Evolutionary conservation across 1,140 invertebrate species (phyloP), one percentile per base, ranked within the genome.

Genomic region (Gryon sp.): DNA sequence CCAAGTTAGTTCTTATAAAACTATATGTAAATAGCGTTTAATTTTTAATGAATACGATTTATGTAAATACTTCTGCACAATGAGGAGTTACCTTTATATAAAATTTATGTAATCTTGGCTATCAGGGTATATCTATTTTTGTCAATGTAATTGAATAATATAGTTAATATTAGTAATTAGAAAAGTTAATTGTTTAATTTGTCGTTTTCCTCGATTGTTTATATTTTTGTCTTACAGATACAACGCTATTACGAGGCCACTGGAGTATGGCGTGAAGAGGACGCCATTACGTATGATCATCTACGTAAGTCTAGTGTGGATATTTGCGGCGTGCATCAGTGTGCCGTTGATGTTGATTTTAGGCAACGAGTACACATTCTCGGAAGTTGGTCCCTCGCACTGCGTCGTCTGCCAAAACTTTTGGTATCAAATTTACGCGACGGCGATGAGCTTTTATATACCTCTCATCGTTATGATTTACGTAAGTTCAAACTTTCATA

Each of bases 371-470:
- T 93, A 96, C 86, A 86, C 68, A 2, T 77, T 85, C 19, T 83
- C 85, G 0, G 81, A 87, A 28, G 84, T 82, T 15, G 92, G 92
- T n/a, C 90, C 91, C 1, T 80, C 82, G 18, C 92, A 92, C 34
- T 97, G 96, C 86, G 90, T 92, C 16, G 95, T 97, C 16, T 96
- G 94, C 63, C 95, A 96, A 84, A 94, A 95, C 84, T 94, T 95
- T 84, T 94, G 92, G 72, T 97, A 95, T 87, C 95, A 96, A 88
- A 93, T 97, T 43, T 97, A 97, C 86, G 96, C 96, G 16, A 97
- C 96, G 0, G 89, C 96, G 59, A 94, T 94, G 28, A 96, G 95
- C 36, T 97, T 97, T 89, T 97, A 97, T 88, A 92, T 97, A 76
- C 96, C 96, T 0, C 87, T 97, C 16, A 91, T 93, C 48, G 94